Conservation (phyloP, 2,113 vertebrate species). For the Nyctereutes procyonoides region DNA sequence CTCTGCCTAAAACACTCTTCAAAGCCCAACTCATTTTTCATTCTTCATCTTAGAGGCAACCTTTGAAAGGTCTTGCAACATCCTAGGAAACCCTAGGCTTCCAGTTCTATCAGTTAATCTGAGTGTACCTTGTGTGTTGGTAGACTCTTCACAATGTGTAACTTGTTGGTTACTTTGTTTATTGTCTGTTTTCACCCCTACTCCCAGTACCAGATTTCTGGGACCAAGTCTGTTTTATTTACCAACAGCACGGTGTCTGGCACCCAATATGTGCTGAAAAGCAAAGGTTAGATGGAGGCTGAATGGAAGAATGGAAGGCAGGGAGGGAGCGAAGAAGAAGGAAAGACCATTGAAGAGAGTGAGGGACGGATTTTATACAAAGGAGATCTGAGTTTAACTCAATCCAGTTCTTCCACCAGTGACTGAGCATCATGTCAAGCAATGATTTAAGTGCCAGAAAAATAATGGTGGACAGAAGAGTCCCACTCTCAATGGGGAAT, state of each 20-base stretch:
- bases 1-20: background rate
- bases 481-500: background rate
- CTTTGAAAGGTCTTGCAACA: background rate
- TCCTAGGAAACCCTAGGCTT: background rate
- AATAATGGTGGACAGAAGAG: background rate
- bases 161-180: constrained; percentile 8
- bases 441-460: background rate
- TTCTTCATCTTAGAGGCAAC: background rate
- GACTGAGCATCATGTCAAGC: background rate
- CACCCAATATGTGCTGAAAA: background rate
- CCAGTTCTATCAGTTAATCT: background rate
- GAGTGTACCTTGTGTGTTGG: background rate
- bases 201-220: background rate
- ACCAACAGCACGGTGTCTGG: background rate
- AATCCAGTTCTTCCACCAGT: background rate
- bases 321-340: no score
- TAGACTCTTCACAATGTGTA: background rate
- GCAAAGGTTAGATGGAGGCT: background rate
- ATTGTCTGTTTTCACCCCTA: background rate
- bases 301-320: background rate
- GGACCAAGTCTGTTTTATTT: background rate
- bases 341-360: background rate
- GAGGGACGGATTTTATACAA: background rate
- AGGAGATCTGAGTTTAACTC: background rate
- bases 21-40: background rate